Conservation (phyloP, 2,113 vertebrate species). For the Ageneiosus marmoratus region DNA sequence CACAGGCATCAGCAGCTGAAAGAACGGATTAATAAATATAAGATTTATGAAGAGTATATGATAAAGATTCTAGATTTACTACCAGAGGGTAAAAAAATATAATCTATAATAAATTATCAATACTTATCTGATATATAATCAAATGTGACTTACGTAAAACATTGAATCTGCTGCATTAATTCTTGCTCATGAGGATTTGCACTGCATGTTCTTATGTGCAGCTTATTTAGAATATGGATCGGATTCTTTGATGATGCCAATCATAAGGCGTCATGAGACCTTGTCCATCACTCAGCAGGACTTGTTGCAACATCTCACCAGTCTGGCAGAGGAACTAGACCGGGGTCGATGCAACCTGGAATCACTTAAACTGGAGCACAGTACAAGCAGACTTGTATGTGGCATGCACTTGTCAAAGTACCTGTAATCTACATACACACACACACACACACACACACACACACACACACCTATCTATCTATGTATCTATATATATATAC, state of each 20-base stretch:
- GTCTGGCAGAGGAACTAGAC: slow-evolving; percentile 67
- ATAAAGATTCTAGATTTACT: slow-evolving; percentile 70
- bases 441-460: too few relatives aligned
- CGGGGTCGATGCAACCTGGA: slow-evolving; percentile 62
- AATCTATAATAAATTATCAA: background rate
- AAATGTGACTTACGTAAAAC: background rate
- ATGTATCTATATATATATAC: too few relatives aligned
- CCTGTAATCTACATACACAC: too few relatives aligned
- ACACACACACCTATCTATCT: too few relatives aligned
- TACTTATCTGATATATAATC: background rate
- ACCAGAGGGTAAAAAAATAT: slow-evolving; percentile 65
- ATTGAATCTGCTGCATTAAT: background rate
- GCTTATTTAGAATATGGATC: slow-evolving; percentile 58
- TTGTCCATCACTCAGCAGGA: slow-evolving; percentile 68
- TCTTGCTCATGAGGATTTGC: background rate
- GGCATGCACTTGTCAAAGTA: background rate
- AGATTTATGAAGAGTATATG: slow-evolving; percentile 74
- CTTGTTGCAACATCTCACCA: slow-evolving; percentile 64
- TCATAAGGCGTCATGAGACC: slow-evolving; percentile 69
- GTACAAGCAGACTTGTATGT: slow-evolving; percentile 63
- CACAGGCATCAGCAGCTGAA: slow-evolving; percentile 69
- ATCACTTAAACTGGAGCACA: slow-evolving; percentile 64
- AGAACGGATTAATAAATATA: slow-evolving; percentile 66
- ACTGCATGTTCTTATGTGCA: background rate
- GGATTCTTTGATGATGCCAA: slow-evolving; percentile 61